These are phyloP conservation scores for Bombus polaris DNA, from an alignment of 1,140 invertebrate genomes.

Conservation along the genomic window DNA sequence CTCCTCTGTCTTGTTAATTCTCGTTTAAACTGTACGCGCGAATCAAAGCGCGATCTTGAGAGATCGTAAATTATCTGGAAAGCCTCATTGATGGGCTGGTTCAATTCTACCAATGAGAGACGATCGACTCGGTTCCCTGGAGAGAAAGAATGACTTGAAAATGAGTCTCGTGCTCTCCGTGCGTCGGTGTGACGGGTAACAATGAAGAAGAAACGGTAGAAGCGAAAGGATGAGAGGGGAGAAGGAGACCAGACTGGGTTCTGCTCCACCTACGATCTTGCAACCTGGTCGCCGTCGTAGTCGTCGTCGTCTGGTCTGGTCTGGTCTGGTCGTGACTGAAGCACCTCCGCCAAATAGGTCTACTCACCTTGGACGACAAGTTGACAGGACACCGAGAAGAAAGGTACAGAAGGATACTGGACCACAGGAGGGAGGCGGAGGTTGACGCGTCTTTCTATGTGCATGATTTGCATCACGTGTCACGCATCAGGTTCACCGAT, in stretches of 20 bases:
- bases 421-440: neutral
- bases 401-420: conserved; percentile 56
- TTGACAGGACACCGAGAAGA: conserved; percentile 64
- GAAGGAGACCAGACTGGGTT: conserved; percentile 54
- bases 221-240: neutral
- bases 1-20: neutral
- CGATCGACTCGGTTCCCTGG: neutral
- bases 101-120: neutral
- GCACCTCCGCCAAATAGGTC: conserved; percentile 65
- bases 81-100: neutral
- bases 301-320: conserved; percentile 11
- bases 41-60: neutral
- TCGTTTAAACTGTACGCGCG: too few relatives aligned
- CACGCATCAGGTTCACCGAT: conserved; percentile 49
- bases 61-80: neutral
- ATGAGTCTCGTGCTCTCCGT: conserved; percentile 21
- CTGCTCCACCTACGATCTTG: conserved; percentile 59
- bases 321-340: conserved; percentile 48
- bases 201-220: conserved; percentile 50
- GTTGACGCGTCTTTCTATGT: conserved; percentile 54
- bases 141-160: conserved; percentile 18
- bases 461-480: conserved; percentile 68
- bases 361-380: conserved; percentile 70
- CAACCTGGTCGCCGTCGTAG: neutral
- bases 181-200: conserved; percentile 25